Evolutionary conservation across 2,888 invertebrate species (phyloP), one percentile per base, ranked within the genome.

Genomic region (Volucella inanis): DNA sequence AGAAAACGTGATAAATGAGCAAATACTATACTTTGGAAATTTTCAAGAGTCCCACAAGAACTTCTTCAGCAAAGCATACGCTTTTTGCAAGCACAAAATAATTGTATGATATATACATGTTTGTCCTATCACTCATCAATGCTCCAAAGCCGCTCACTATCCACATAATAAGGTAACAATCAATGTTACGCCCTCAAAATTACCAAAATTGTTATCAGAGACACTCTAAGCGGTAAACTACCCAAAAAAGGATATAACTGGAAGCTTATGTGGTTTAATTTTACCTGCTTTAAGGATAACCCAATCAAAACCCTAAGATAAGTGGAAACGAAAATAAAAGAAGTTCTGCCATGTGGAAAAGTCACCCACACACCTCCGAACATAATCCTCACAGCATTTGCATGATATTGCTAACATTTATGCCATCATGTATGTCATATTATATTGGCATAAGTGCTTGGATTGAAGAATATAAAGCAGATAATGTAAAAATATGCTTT

Each of bases 281-380:
- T 55, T 50, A 70, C 45, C 49, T 64, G 43, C 55, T 43, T 54
- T 47, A 54, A 43, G 61, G 76, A 68, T 55, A 77, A 70, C 68
- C 70, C 68, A 77, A 77, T 77, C 77, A 62, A 70, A 55, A 14
- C 18, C 45, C 14, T 50, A n/a, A 14, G 41, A 50, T 41, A 14
- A 4, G 12, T 8, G n/a, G 31, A 31, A 43, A 11, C 45, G 12
- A 54, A 43, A 43, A 22, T 47, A 8, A 50, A 22, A 18, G 4
- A 14, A 43, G 41, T 10, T 14, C 15, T 8, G 31, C 15, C 43
- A 43, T 61, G 61, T 31, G 22, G 61, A 49, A 52, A 75, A 75
- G 43, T 59, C 59, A 47, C 52, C 43, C 38, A 41, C 38, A 52
- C 39, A 41, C 15, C 4, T 1, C 31, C 4, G 31, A 31, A 4